phyloP scores from a whole-genome alignment of 2,113 vertebrate genomes.

The Pholis gunnellus region DNA sequence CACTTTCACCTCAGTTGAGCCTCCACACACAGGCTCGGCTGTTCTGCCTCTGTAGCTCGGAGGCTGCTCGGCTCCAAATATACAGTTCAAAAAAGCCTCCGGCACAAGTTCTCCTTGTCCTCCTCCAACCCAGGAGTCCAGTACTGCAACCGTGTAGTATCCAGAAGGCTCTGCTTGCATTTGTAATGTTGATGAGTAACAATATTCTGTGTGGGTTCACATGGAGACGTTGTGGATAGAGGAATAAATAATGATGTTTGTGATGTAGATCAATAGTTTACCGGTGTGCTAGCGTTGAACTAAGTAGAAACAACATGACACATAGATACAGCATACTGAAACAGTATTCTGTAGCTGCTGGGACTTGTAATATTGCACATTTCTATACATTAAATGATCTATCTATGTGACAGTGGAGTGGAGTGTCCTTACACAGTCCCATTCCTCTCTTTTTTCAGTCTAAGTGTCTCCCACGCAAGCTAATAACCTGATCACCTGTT shows the following conservation, averaged over 20 bases:
- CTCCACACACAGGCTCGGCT: slow-evolving; percentile 70
- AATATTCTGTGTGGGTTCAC: slow-evolving; percentile 28
- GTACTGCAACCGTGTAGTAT: not conserved
- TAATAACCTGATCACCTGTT: slow-evolving; percentile 16
- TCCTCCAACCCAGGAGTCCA: slow-evolving; percentile 25
- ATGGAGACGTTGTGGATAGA: not conserved
- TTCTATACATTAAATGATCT: slow-evolving; percentile 7
- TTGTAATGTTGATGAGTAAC: slow-evolving; percentile 57
- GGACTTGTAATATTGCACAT: slow-evolving; percentile 3
- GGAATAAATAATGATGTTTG: not conserved
- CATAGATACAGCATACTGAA: slow-evolving; percentile 7
- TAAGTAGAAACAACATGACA: slow-evolving; percentile 21
- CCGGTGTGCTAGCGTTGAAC: no score
- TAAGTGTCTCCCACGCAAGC: not conserved
- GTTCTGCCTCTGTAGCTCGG: slow-evolving; percentile 55
- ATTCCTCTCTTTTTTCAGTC: slow-evolving; percentile 10
- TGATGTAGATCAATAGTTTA: not conserved
- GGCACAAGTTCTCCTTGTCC: slow-evolving; percentile 75
- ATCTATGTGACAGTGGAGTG: not conserved
- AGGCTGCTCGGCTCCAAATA: slow-evolving; percentile 63
- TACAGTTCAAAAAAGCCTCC: slow-evolving; percentile 59
- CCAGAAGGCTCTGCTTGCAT: slow-evolving; percentile 42
- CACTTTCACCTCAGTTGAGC: slow-evolving; percentile 44
- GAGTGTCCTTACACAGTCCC: not conserved
- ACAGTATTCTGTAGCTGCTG: not conserved